These are phyloP conservation scores for Hyalella azteca DNA, from an alignment of 2,888 invertebrate genomes.

Conservation along the genomic window DNA sequence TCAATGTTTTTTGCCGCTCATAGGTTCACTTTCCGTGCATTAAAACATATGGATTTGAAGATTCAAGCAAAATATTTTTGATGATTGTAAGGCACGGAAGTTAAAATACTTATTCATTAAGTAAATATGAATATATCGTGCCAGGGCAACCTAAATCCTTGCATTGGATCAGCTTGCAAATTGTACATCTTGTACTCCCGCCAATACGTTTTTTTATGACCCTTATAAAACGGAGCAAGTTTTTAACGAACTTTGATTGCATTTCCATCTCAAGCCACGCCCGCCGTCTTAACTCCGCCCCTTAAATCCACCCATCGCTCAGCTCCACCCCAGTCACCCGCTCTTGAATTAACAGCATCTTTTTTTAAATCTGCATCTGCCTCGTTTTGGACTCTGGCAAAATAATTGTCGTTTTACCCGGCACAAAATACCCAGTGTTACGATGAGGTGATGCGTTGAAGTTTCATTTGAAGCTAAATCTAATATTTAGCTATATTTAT, in stretches of 20 bases:
- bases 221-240: neutral
- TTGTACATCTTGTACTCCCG: neutral
- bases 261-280: neutral
- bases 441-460: too few species aligned
- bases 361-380: conserved; percentile 17
- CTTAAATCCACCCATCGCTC: neutral
- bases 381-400: neutral
- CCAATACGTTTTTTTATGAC: neutral
- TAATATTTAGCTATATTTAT: too few species aligned
- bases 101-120: too few species aligned
- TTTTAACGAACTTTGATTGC: conserved; percentile 6
- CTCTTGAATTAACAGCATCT: neutral
- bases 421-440: neutral
- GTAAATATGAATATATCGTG: too few species aligned
- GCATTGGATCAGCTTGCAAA: neutral
- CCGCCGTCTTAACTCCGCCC: neutral
- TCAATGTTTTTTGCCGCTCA: too few species aligned
- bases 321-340: neutral
- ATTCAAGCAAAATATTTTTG: too few species aligned
- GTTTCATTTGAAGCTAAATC: too few species aligned
- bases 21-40: too few species aligned
- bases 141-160: too few species aligned
- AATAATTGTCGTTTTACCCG: neutral
- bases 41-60: too few species aligned
- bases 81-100: too few species aligned